Conservation (phyloP, 2,888 invertebrate genomes). For the Microctonus aethiopoides region DNA sequence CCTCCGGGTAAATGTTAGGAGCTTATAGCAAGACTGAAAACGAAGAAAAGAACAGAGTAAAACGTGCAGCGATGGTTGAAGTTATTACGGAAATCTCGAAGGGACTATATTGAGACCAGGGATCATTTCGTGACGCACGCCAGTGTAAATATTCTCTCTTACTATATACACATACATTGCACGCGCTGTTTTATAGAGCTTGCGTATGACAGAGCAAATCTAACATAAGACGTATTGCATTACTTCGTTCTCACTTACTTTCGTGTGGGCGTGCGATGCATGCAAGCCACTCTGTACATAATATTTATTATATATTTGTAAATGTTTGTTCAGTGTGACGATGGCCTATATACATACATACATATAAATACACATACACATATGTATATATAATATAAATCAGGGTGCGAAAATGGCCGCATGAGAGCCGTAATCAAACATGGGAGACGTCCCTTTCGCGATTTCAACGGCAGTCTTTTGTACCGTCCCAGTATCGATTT, state of each 20-base stretch:
- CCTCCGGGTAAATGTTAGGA: constrained; percentile 31
- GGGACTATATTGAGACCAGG: constrained; percentile 36
- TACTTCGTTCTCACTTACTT: background rate
- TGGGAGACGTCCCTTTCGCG: constrained; percentile 42
- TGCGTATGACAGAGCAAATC: too few species aligned
- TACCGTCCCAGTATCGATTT: constrained; percentile 34
- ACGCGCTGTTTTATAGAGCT: too few species aligned
- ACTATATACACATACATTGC: background rate
- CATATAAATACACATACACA: too few species aligned
- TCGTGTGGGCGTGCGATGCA: background rate
- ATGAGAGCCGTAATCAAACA: constrained; percentile 54
- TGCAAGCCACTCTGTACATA: too few species aligned
- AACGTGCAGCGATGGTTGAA: background rate
- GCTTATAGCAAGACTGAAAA: background rate
- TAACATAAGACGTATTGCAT: background rate
- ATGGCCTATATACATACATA: constrained; percentile 41
- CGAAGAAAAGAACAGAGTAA: too few species aligned
- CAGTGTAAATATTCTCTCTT: background rate
- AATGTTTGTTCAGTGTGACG: constrained; percentile 39
- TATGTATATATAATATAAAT: too few species aligned
- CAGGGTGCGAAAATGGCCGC: constrained; percentile 46
- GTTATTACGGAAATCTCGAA: constrained; percentile 47
- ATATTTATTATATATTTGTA: too few species aligned
- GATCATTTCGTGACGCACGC: constrained; percentile 9
- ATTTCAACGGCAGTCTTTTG: constrained; percentile 34